A percentile compares a stretch with the other conserved stretches of the same genome.
Evolutionary conservation across 1,140 invertebrate genomes (phyloP).

Genomic region (Cotesia vestalis): DNA sequence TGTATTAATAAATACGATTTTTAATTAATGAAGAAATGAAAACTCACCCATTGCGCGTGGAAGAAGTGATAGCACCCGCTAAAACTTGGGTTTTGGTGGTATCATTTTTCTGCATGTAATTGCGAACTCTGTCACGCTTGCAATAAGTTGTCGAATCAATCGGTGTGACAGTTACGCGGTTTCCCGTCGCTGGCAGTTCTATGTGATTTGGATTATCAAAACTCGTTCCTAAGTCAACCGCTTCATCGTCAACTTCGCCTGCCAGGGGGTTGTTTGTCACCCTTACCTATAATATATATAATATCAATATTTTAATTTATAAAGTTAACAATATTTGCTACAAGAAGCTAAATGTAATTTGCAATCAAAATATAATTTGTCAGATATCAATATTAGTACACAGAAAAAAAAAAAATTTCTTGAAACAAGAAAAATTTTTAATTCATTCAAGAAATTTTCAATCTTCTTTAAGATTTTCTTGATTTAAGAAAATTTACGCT

Average conservation of each 20-base stretch:
- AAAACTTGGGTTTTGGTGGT: slow-evolving; percentile 47
- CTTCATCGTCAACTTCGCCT: slow-evolving; percentile 72
- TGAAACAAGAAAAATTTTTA: too few relatives aligned
- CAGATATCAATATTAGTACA: too few relatives aligned
- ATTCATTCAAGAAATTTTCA: too few relatives aligned
- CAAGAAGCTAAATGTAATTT: too few relatives aligned
- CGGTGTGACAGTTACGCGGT: slow-evolving; percentile 52
- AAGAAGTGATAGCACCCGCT: slow-evolving; percentile 31
- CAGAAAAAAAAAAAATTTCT: too few relatives aligned
- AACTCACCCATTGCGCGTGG: slow-evolving; percentile 57
- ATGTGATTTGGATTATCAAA: slow-evolving; percentile 81
- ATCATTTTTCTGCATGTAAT: slow-evolving; percentile 42
- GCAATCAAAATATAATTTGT: too few relatives aligned
- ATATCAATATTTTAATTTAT: background rate
- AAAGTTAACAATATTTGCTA: too few relatives aligned
- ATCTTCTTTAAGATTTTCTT: too few relatives aligned
- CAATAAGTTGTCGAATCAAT: slow-evolving; percentile 80
- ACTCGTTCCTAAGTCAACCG: slow-evolving; percentile 69
- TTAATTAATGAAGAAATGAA: background rate
- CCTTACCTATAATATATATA: slow-evolving; percentile 65
- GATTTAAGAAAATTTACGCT: too few relatives aligned
- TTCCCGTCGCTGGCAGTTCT: slow-evolving; percentile 68
- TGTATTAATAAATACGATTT: too few relatives aligned
- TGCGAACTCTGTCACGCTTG: slow-evolving; percentile 68
- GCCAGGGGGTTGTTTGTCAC: slow-evolving; percentile 82